Conservation (phyloP, 35 echinoderm and acorn worm species). For the Hemicentrotus pulcherrimus region DNA sequence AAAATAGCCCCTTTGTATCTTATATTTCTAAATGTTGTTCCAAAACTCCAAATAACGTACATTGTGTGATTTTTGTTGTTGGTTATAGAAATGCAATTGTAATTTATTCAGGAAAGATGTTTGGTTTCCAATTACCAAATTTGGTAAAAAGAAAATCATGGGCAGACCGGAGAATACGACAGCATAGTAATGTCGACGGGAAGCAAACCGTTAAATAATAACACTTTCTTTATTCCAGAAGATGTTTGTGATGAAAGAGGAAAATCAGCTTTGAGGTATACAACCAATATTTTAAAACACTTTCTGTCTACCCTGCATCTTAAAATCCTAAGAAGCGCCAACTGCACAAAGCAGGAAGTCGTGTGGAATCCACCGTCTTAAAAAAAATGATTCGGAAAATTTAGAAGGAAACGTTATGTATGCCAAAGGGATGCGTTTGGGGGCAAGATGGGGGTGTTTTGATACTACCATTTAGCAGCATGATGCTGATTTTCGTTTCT, state of each 20-base stretch:
- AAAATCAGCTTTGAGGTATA: not conserved
- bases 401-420: not conserved
- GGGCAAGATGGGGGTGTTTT: not conserved
- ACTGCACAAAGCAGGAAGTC: not conserved
- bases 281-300: slow-evolving; percentile 19
- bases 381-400: not conserved
- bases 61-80: too few relatives aligned
- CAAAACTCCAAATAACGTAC: too few relatives aligned
- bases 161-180: not conserved
- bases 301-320: not conserved
- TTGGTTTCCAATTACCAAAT: too few relatives aligned
- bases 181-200: not conserved
- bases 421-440: not conserved
- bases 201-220: not conserved
- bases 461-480: not conserved
- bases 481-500: not conserved
- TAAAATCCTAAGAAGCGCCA: not conserved
- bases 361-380: not conserved
- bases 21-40: too few relatives aligned
- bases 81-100: too few relatives aligned
- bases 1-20: not conserved
- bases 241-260: not conserved
- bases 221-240: not conserved
- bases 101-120: too few relatives aligned
- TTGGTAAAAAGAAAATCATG: too few relatives aligned